Conservation (phyloP, 2,888 invertebrate species). For the Drosophila barbarae region DNA sequence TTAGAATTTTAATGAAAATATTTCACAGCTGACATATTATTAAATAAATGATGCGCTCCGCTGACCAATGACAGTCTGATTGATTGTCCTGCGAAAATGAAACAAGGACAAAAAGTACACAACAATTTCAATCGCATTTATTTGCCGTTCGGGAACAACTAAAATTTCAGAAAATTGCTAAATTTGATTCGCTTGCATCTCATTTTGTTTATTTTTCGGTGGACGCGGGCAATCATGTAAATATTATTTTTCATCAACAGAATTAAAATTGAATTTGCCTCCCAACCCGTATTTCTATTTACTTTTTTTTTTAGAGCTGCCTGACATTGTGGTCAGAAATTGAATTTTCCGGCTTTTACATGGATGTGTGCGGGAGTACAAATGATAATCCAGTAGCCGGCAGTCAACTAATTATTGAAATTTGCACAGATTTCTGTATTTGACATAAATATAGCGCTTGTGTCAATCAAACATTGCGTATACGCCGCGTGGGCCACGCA, state of each 20-base stretch:
- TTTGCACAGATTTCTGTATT: constrained; percentile 47
- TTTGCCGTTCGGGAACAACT: constrained; percentile 31
- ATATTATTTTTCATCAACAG: constrained; percentile 42
- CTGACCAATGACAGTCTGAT: constrained; percentile 48
- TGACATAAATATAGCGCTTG: constrained; percentile 31
- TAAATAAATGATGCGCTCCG: constrained; percentile 52
- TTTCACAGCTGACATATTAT: constrained; percentile 59
- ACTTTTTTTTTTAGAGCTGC: constrained; percentile 13
- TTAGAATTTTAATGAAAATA: constrained; percentile 45
- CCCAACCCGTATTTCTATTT: background rate
- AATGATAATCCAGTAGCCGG: constrained; percentile 29
- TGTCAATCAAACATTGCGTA: constrained; percentile 38
- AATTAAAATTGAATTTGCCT: constrained; percentile 56
- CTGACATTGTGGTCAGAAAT: constrained; percentile 48
- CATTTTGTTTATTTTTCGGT: constrained; percentile 31
- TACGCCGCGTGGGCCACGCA: constrained; percentile 16
- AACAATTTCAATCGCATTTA: constrained; percentile 34
- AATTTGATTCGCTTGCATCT: constrained; percentile 37
- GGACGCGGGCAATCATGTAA: constrained; percentile 34
- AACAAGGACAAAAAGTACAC: constrained; percentile 6
- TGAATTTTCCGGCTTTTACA: constrained; percentile 30
- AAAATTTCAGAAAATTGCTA: constrained; percentile 46
- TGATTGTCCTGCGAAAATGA: constrained; percentile 51
- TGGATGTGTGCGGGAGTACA: constrained; percentile 19
- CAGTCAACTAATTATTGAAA: constrained; percentile 63